phyloP scores from a whole-genome alignment of 2,888 invertebrate genomes.

The Amaurobius ferox region DNA sequence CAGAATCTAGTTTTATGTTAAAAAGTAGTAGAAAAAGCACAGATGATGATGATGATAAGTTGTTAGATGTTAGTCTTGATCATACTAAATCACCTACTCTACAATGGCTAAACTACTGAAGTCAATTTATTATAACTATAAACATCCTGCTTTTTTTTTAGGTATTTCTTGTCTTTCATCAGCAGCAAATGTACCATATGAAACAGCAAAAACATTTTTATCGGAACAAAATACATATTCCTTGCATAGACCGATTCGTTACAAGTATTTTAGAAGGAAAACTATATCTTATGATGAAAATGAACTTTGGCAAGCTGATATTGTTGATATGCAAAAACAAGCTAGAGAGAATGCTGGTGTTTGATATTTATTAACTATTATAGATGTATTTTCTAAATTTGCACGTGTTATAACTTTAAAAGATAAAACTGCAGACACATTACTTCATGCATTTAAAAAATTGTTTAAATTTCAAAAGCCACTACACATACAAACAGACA shows the following conservation, averaged over 20 bases:
- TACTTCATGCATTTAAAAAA: slow-evolving; percentile 68
- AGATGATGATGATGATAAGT: too few relatives aligned
- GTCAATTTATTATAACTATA: neutral
- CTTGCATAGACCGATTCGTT: slow-evolving; percentile 15
- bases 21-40: too few relatives aligned
- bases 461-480: slow-evolving; percentile 67
- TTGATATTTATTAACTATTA: slow-evolving; percentile 16
- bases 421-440: slow-evolving; percentile 70
- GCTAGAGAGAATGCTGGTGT: neutral
- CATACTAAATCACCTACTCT: too few relatives aligned
- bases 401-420: slow-evolving; percentile 74
- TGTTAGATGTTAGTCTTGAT: too few relatives aligned
- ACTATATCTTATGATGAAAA: neutral
- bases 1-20: too few relatives aligned
- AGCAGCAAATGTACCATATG: neutral
- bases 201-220: neutral
- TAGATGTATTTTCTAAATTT: slow-evolving; percentile 73
- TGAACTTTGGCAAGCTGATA: slow-evolving; percentile 23
- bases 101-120: neutral
- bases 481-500: slow-evolving; percentile 72
- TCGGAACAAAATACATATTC: slow-evolving; percentile 3
- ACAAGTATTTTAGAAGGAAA: slow-evolving; percentile 23
- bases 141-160: slow-evolving; percentile 11
- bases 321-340: slow-evolving; percentile 23
- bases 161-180: neutral